A percentile compares a stretch with the other conserved stretches of the same genome.
Conservation (phyloP, 1,140 invertebrate species). For the Hycleus cichorii region DNA sequence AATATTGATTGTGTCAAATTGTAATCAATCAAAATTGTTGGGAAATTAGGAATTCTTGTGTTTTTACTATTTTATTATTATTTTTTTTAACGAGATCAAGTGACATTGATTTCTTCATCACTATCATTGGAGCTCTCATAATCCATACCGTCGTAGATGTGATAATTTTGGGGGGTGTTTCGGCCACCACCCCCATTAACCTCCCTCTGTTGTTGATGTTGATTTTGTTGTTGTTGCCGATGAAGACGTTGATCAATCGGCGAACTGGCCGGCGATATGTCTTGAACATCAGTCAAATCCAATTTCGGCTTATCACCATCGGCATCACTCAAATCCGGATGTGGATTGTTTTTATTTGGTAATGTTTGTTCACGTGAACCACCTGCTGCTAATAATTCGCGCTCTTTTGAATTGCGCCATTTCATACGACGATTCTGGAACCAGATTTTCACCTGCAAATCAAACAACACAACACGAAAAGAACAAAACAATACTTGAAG, state of each 20-base stretch:
- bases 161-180: constrained; percentile 21
- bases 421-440: constrained; percentile 95
- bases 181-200: constrained; percentile 7
- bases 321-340: constrained; percentile 90
- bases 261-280: constrained; percentile 41
- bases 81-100: constrained; percentile 49
- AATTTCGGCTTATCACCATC: constrained; percentile 66
- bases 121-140: constrained; percentile 64
- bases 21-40: neutral
- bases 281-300: constrained; percentile 44
- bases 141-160: constrained; percentile 41
- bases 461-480: constrained; percentile 11
- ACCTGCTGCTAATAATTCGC: constrained; percentile 85
- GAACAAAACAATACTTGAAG: no score
- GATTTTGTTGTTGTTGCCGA: no score
- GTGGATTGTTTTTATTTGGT: constrained; percentile 94
- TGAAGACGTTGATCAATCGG: constrained; percentile 23
- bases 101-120: constrained; percentile 75
- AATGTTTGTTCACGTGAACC: constrained; percentile 91
- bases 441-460: constrained; percentile 88
- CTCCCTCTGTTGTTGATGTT: constrained; percentile 17
- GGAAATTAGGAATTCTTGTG: constrained; percentile 10
- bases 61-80: no score
- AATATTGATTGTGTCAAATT: no score
- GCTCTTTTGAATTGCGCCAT: constrained; percentile 95